Evolutionary conservation across 2,888 invertebrate genomes (phyloP), one percentile per base, ranked within the genome.

Genomic region (Aphidoletes aphidimyza): DNA sequence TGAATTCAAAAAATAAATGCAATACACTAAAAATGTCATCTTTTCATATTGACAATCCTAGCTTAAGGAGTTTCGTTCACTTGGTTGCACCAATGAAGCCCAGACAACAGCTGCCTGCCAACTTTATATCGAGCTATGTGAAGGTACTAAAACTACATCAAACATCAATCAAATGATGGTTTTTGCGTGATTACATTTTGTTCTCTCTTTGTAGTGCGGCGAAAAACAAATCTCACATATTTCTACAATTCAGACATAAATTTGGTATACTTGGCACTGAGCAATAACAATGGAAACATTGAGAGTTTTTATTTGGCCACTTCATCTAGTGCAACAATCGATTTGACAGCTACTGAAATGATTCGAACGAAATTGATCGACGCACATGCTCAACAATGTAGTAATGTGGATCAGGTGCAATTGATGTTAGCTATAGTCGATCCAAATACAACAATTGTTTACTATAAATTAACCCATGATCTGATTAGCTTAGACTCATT

Each of bases 111-210:
- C 91, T 86, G 91, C 92, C 0, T 89, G 90, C 84, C 91, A 92
- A 86, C 91, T 92, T 1, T 92, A 91, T 86, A 88, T 91, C 83
- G 92, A 93, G 87, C 87, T 93, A 69, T 90, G 90, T 86, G 91
- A 92, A 90, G 92, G 92, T 92, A 89, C 14, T 14, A 45, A 45
- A 11, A 11, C 26, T 59, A 59, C 6, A 30, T 17, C 8, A 47
- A 47, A 47, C 9, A n/a, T n/a, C n/a, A n/a, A n/a, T n/a, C n/a
- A n/a, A n/a, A n/a, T n/a, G n/a, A n/a, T n/a, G n/a, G n/a, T n/a
- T 69, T 30, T 26, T 69, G 26, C 17, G 1, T 69, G 26, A 17
- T 69, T 69, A 9, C 22, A 54, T 54, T 69, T 17, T 1, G 26
- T 34, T 69, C 30, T 14, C 5, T 14, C 54, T 22, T 22, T 54